Evolutionary conservation across 2,888 invertebrate species (phyloP), one percentile per base, ranked within the genome.

Genomic region (Limnephilus auricula): DNA sequence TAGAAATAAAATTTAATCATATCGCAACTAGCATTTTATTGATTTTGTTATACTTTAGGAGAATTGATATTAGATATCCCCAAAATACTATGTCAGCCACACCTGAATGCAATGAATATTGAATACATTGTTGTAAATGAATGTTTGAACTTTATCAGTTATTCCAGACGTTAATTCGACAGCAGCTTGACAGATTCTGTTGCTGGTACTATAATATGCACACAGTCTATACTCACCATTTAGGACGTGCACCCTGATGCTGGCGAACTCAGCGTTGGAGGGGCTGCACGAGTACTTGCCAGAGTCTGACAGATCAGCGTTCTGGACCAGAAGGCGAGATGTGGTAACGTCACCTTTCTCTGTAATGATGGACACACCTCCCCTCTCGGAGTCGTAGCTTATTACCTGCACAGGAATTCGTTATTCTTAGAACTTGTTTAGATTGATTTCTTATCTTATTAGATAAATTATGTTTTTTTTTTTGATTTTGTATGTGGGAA

Each of bases 271-370:
- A 93, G 98, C 97, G 94, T 97, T 98, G 94, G 97, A 97, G 93
- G 98, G 98, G 94, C 97, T 97, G 95, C 98, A 98, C 82, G 97
- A 97, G 95, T 98, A 98, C 94, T 97, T 97, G 93, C 98, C 98
- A 65, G 97, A 97, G 95, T 98, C 98, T 92, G 96, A 95, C 93
- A 97, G 95, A 94, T 98, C 97, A 93, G 98, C 98, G 94, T 97
- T 96, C 94, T 97, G 97, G 94, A 98, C 97, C 95, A 99, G 97
- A 94, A 99, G 96, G 96, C 98, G 98, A 94, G 98, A 98, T 94
- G 98, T 98, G 94, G 98, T 98, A 94, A 98, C 97, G 94, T 98
- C 98, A 93, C 98, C 98, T 96, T 98, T 98, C 95, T 98, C 98
- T 93, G 98, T 98, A 95, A 98, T 98, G 94, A 98, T 98, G 93